These are phyloP conservation scores for Choristoneura fumiferana DNA, from an alignment of 1,140 invertebrate genomes.

Conservation along the genomic window DNA sequence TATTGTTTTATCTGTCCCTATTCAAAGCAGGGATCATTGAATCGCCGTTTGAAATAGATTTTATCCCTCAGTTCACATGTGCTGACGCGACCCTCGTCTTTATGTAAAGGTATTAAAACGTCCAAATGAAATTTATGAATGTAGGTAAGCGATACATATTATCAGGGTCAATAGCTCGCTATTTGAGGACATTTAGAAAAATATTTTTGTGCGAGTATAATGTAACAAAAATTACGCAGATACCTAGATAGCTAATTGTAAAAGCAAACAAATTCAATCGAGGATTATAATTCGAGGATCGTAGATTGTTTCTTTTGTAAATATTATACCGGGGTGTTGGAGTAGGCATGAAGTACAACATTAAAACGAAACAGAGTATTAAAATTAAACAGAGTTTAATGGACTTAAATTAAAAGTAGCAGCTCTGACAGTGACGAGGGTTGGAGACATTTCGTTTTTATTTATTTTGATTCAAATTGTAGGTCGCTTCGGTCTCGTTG, in stretches of 20 bases:
- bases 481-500: conserved; percentile 5
- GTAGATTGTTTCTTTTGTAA: conserved; percentile 13
- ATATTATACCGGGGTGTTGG: neutral
- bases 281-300: neutral
- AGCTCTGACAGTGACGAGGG: conserved; percentile 41
- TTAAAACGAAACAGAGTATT: conserved; percentile 7
- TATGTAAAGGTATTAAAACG: conserved; percentile 4
- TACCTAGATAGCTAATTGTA: conserved; percentile 1
- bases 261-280: neutral
- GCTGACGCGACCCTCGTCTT: conserved; percentile 1
- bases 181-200: neutral
- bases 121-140: neutral
- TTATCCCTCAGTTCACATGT: neutral
- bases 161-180: neutral
- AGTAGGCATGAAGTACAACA: conserved; percentile 1
- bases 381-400: conserved; percentile 29
- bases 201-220: too few relatives aligned
- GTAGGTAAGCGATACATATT: neutral
- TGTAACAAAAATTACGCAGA: neutral
- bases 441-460: conserved; percentile 19
- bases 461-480: conserved; percentile 18
- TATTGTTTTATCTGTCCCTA: conserved; percentile 8
- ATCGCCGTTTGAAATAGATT: conserved; percentile 3
- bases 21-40: conserved; percentile 4
- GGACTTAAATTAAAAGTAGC: conserved; percentile 43